Base-by-base conservation (phyloP, 2,888 invertebrate species). In the Druceiella hillmani region DNA sequence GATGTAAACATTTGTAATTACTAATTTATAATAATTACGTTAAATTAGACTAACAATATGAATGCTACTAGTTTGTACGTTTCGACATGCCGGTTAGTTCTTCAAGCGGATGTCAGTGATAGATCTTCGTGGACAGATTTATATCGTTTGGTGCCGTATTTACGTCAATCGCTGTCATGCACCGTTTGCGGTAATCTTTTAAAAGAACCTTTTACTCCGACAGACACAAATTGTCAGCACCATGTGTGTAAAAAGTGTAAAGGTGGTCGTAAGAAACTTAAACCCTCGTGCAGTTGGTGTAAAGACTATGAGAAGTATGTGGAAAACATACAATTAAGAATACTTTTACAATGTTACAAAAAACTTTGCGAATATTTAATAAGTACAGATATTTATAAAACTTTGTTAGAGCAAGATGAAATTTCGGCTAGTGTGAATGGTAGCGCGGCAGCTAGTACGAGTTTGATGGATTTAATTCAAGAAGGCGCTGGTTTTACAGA, bases 121-220 rank as follows among this genome's bases (percentile, higher is more conserved):
- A 79, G 81, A 49, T 79, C 78, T 56, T 78, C 82, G 38, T 85
- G 87, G 82, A 78, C 78, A 36, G 90, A 91, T 66, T 74, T 92
- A 52, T 85, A 85, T 64, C 78, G 86, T 52, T 76, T 87, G 54
- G 78, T 93, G 51, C 87, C 89, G 3, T 87, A 87, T 66, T 74
- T 93, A 56, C 77, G 91, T 40, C 88, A 89, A 61, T 84, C 88
- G 46, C 73, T 94, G 52, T 86, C 88, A 50, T 94, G 94, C 66
- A 87, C 86, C 38, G 91, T 92, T 37, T 94, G 94, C 63, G 83
- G 85, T 44, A 82, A 85, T 57, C 73, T 93, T 48, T 64, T 92
- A 38, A 81, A 81, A 49, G 84, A 87, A 56, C 92, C 93, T 4
- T 82, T 81, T 56, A 82, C 87, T 20, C 88, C 91, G 10, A 76